These are phyloP conservation scores for Unio pictorum DNA, from an alignment of 2,888 invertebrate species.

Conservation along the genomic window DNA sequence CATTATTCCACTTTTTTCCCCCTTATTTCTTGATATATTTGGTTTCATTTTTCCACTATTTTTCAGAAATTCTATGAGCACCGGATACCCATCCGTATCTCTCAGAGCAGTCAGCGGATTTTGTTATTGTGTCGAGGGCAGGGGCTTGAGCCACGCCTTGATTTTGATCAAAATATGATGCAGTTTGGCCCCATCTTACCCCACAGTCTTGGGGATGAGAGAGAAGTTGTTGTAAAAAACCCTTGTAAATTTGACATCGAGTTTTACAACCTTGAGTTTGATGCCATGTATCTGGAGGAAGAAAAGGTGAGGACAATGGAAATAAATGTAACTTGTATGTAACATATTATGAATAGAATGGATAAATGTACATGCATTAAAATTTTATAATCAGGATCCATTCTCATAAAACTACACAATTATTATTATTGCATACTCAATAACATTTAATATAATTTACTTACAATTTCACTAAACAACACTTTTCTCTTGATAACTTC, in stretches of 20 bases:
- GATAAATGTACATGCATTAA: background rate
- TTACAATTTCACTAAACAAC: no score
- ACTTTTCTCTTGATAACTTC: no score
- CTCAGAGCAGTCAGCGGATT: slow-evolving; percentile 70
- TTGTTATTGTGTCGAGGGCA: slow-evolving; percentile 68
- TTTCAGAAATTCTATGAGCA: slow-evolving; percentile 69
- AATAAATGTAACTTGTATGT: background rate
- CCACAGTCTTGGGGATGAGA: slow-evolving; percentile 76
- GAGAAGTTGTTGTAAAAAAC: slow-evolving; percentile 78
- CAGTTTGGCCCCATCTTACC: slow-evolving; percentile 79
- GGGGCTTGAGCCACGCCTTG: slow-evolving; percentile 70
- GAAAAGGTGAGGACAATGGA: slow-evolving; percentile 60
- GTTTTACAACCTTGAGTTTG: slow-evolving; percentile 80
- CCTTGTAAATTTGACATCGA: slow-evolving; percentile 80
- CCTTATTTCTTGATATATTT: no score
- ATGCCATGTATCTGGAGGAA: slow-evolving; percentile 72
- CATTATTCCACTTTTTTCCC: no score
- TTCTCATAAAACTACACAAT: background rate
- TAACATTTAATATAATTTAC: no score
- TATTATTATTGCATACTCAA: no score
- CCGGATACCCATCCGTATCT: slow-evolving; percentile 66
- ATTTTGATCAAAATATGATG: slow-evolving; percentile 71
- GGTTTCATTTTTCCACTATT: background rate
- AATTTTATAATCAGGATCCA: background rate
- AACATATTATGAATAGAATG: background rate